phyloP scores from a whole-genome alignment of 2,797 vertebrate species.

The Acipenser transmontanus region DNA sequence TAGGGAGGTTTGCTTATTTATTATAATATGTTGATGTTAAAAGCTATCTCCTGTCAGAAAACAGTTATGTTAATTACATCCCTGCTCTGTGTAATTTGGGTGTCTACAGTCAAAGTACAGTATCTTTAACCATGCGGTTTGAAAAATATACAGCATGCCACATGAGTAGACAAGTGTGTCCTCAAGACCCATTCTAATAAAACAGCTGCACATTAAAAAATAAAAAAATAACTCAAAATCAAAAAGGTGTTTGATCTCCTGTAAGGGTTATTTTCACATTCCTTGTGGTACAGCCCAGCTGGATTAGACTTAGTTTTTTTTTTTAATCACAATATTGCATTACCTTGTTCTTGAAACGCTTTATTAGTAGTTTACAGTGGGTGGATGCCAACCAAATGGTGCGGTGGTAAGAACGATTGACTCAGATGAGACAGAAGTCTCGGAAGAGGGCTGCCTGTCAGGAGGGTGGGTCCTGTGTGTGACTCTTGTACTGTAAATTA shows the following conservation, averaged over 20 bases:
- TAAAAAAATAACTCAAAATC: constrained; percentile 28
- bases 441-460: no score
- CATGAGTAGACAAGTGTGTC: neutral
- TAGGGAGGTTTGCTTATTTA: no score
- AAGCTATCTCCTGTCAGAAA: no score
- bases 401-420: neutral
- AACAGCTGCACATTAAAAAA: neutral
- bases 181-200: neutral
- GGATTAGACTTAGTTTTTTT: constrained; percentile 28
- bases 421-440: neutral
- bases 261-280: constrained; percentile 36
- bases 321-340: constrained; percentile 27
- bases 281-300: constrained; percentile 26
- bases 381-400: neutral
- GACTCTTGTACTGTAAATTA: no score
- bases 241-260: constrained; percentile 27
- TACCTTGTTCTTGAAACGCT: constrained; percentile 17
- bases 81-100: no score
- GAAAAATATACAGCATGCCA: no score
- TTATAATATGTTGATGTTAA: no score
- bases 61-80: no score
- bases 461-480: no score
- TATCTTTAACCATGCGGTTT: no score
- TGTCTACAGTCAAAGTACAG: no score
- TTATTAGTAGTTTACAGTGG: neutral